Evolutionary conservation across 2,113 vertebrate species (phyloP).

Genomic region (Lophochroa leadbeateri): DNA sequence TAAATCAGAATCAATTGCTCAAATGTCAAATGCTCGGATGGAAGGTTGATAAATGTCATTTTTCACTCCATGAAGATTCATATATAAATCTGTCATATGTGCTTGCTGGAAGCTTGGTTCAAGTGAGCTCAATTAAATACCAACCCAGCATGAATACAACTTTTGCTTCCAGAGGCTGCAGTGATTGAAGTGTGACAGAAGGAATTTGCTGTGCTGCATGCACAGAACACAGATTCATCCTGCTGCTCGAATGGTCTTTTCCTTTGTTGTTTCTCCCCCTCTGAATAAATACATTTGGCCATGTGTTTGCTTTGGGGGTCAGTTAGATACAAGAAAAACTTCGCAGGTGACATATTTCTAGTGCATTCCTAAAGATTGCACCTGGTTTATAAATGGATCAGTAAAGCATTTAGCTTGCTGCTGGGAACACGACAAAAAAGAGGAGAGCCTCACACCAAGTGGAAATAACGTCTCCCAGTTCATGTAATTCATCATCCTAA

Average conservation of each 20-base stretch:
- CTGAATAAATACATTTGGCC: not conserved
- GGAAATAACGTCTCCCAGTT: not conserved
- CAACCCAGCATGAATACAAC: not conserved
- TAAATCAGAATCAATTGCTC: slow-evolving; percentile 32
- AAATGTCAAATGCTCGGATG: slow-evolving; percentile 12
- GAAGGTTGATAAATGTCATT: slow-evolving; percentile 46
- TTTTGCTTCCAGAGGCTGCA: not conserved
- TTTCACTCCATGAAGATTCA: not conserved
- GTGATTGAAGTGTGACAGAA: not conserved
- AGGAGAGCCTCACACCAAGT: not conserved
- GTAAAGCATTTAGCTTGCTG: not conserved
- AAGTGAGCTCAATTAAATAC: slow-evolving; percentile 41
- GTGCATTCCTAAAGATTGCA: not conserved
- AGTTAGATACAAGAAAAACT: not conserved
- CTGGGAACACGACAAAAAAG: not conserved
- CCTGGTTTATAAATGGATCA: not conserved
- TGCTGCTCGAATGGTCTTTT: not conserved
- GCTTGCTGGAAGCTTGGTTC: slow-evolving; percentile 8
- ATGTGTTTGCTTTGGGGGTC: not conserved
- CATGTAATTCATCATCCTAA: not conserved
- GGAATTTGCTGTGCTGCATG: not conserved
- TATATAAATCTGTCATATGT: not conserved
- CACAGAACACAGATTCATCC: not conserved
- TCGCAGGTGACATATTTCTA: not conserved
- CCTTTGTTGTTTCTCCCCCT: not conserved